Evolutionary conservation across 92 coral and sea anemone genomes (phyloP), one percentile per base, ranked within the genome.

Genomic region (Zoanthus sansibaricus): DNA sequence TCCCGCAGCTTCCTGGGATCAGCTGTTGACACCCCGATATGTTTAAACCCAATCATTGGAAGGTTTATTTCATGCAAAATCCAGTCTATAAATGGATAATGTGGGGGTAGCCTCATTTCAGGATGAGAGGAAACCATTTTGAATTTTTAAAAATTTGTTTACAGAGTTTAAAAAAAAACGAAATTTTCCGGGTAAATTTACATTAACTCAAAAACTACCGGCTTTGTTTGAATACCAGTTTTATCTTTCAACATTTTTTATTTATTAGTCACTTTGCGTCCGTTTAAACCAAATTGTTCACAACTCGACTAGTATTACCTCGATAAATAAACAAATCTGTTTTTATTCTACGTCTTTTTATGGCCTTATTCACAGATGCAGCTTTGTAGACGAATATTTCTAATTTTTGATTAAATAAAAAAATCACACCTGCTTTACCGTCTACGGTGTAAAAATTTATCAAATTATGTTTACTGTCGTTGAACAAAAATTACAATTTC

Each of bases 341-440:
- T 62, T 62, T 62, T 25, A 62, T 17, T 10, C 1, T 62, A 25
- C 47, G 42, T 69, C 47, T 66, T 78, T 44, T 54, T 32, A 48
- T n/a, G 44, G 42, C 71, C 5, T 37, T 49, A 33, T 69, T n/a
- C 83, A 33, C 46, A 30, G 44, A 17, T 18, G 17, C 72, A 78
- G 47, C 21, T 58, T 78, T 78, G 83, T 31, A 78, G 66, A 15
- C 71, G 71, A 61, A 49, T 78, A 33, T 51, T 48, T 78, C 46
- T 68, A 80, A 7, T 49, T 49, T 67, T 30, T 21, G 84, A 92
- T 92, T 92, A 95, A 94, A 92, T 94, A 92, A 46, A 17, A 59
- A 56, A 69, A 42, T 74, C 76, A 72, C 94, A 92, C 88, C 97
- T 92, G 95, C 48, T 84, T 77, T 86, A 69, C 42, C 4, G 42